These are phyloP conservation scores for Syngnathus rostellatus DNA, from an alignment of 2,797 vertebrate genomes.

Conservation along the genomic window DNA sequence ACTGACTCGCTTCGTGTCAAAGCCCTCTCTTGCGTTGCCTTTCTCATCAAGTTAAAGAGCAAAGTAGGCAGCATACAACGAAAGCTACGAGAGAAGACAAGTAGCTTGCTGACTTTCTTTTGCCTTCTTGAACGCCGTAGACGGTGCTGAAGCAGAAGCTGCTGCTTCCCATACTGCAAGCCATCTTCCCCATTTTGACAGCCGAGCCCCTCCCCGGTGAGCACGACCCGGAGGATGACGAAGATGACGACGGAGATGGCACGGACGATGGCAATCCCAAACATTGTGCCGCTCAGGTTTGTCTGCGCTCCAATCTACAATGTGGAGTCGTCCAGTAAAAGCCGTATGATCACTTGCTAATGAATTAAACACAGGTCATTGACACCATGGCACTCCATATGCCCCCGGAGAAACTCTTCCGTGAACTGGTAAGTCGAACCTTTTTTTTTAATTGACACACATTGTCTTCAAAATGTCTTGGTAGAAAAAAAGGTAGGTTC, in stretches of 20 bases:
- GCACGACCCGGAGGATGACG: conserved; percentile 81
- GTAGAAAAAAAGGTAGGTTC: no score
- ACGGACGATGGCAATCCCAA: conserved; percentile 65
- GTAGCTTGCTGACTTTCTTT: not conserved
- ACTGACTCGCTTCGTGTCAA: conserved; percentile 76
- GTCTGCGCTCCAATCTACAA: not conserved
- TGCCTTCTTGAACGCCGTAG: conserved; percentile 42
- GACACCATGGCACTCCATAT: conserved; percentile 85
- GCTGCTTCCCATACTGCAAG: conserved; percentile 71
- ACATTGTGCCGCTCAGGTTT: conserved; percentile 70
- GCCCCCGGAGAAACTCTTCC: conserved; percentile 83
- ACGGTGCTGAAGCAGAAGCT: conserved; percentile 80
- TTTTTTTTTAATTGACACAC: no score
- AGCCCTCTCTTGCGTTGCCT: conserved; percentile 74
- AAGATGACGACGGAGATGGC: conserved; percentile 68
- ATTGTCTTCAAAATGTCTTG: no score
- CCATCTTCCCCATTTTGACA: conserved; percentile 78
- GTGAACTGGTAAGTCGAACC: conserved; percentile 70
- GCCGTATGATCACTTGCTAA: not conserved
- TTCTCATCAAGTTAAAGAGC: conserved; percentile 82
- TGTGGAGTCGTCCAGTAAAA: not conserved
- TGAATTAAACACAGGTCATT: conserved; percentile 69
- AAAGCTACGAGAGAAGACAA: not conserved
- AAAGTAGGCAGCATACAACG: conserved; percentile 63
- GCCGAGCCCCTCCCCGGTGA: conserved; percentile 74